Base-by-base conservation (phyloP, 1,140 invertebrate genomes). In the Dendrolimus punctatus region DNA sequence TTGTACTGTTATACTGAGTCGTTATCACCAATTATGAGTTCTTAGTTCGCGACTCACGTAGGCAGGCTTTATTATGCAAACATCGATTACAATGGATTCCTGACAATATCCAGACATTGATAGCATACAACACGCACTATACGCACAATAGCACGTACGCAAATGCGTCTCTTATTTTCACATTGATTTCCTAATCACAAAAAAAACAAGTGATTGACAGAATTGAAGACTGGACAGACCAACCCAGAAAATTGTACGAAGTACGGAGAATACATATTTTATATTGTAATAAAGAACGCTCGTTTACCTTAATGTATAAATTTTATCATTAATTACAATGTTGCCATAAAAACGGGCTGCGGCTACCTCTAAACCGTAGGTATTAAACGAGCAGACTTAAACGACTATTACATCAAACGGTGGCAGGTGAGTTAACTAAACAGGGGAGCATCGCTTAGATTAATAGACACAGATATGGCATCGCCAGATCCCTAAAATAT, bases 361-460 rank as follows among this genome's bases (percentile, higher is more conserved):
- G 8, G 10, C 38, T 47, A 53, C 10, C 50, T 50, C 53, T 51
- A 61, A 49, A 61, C 50, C 50, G 57, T 10, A 53, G 49, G 52
- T 39, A 41, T 43, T 38, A 51, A 62, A 52, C 51, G 57, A 60
- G 50, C 58, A 60, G 56, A 59, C 59, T 65, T 71, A 72, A 74
- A 68, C 60, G 65, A 59, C 64, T 60, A 73, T 76, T 71, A 74
- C 65, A 58, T 65, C 58, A 68, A 78, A 66, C 49, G 58, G 51
- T 65, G 57, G 62, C 61, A 69, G 60, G 67, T 71, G 62, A 66
- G 68, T 66, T 67, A 70, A 76, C 63, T 64, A 60, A 69, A 71
- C 62, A 59, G 50, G 47, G 60, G 53, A 38, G 39, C 55, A 54
- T 55, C 51, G 61, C 54, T 67, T 59, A 71, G 68, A 76, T 73